These are phyloP conservation scores for Azemiops feae DNA, from an alignment of 2,113 vertebrate genomes.

Conservation along the genomic window DNA sequence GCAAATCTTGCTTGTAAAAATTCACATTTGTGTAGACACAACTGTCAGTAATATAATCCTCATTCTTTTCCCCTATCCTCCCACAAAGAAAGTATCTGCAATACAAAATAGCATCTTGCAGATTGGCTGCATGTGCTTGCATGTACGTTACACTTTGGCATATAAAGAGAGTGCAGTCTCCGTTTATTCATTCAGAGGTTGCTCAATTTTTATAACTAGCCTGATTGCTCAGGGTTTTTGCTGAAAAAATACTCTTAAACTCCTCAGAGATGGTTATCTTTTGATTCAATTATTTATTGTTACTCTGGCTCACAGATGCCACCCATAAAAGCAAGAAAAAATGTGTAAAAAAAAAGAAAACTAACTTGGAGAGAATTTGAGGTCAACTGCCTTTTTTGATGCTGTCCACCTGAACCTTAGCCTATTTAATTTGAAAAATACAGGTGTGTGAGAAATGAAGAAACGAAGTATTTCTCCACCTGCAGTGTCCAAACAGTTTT, in stretches of 20 bases:
- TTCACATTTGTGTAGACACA: conserved; percentile 20
- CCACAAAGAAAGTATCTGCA: neutral
- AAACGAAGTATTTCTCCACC: too few relatives aligned
- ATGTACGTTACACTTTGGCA: conserved; percentile 56
- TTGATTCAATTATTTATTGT: neutral
- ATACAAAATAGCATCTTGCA: neutral
- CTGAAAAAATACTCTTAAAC: neutral
- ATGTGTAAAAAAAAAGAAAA: neutral
- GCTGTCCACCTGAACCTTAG: conserved; percentile 15
- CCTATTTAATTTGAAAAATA: conserved; percentile 13
- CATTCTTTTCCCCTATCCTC: neutral
- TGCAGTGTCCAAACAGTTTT: neutral
- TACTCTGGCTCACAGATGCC: neutral
- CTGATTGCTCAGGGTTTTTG: neutral
- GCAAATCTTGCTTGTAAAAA: neutral
- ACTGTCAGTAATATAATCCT: neutral
- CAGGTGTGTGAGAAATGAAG: neutral
- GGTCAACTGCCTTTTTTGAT: conserved; percentile 8
- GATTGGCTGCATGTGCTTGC: conserved; percentile 44
- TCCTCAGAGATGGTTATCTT: neutral
- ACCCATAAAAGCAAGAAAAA: neutral
- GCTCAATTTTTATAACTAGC: conserved; percentile 41
- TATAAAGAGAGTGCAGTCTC: conserved; percentile 47
- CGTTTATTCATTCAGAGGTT: conserved; percentile 36
- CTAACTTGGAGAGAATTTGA: conserved; percentile 19